These are phyloP conservation scores for Onychorhynchus coronatus DNA, from an alignment of 2,113 vertebrate species.

Conservation along the genomic window DNA sequence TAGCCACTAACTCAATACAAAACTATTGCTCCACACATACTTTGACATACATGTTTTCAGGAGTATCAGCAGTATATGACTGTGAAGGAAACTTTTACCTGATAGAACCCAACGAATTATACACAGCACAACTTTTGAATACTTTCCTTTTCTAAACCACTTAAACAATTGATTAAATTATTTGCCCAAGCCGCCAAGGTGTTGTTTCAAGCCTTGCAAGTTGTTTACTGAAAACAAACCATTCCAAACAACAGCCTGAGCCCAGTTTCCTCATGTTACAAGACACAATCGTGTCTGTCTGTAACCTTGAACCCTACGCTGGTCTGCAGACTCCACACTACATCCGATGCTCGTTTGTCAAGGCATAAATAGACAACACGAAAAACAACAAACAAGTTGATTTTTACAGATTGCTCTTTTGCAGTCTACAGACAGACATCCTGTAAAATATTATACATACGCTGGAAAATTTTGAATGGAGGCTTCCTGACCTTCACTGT, in stretches of 20 bases:
- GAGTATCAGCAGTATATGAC: background rate
- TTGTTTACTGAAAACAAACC: constrained; percentile 16
- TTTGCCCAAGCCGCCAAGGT: background rate
- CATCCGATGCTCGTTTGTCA: constrained; percentile 77
- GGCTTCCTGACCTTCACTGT: constrained; percentile 73
- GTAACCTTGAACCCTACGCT: constrained; percentile 74
- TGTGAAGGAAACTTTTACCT: background rate
- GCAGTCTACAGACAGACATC: constrained; percentile 71
- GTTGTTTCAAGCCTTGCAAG: background rate
- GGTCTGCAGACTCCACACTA: constrained; percentile 64
- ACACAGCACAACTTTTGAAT: background rate
- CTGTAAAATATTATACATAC: constrained; percentile 77
- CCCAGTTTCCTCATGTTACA: constrained; percentile 22
- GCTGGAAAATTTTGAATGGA: constrained; percentile 76
- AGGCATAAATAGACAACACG: constrained; percentile 72
- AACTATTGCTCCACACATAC: accelerated
- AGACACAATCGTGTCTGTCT: constrained; percentile 6
- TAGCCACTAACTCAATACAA: background rate
- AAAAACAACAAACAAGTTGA: constrained; percentile 82
- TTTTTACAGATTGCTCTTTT: constrained; percentile 72
- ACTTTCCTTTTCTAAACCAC: background rate
- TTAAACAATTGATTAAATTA: background rate
- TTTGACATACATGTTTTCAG: background rate
- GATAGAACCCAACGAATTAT: background rate
- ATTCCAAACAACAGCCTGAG: background rate